phyloP scores from a whole-genome alignment of 1,140 invertebrate genomes.

The Drosophila melanica region DNA sequence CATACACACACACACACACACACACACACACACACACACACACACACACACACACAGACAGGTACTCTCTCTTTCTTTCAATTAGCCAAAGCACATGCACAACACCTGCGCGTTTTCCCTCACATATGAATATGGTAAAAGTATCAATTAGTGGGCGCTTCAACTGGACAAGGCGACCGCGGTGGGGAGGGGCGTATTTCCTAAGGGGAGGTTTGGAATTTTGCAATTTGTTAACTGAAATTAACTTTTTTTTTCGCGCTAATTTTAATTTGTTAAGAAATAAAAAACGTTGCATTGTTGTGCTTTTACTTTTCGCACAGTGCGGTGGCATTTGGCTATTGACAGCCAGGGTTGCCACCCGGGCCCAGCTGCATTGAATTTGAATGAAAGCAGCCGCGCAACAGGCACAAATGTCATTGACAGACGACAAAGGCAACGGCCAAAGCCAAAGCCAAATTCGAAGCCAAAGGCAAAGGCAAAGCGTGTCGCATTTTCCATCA shows the following conservation, averaged over 20 bases:
- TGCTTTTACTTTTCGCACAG: constrained; percentile 57
- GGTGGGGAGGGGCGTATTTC: background rate
- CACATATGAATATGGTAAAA: constrained; percentile 57
- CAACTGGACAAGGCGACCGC: too few relatives aligned
- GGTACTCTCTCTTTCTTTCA: constrained; percentile 74
- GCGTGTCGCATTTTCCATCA: constrained; percentile 75
- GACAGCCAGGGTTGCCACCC: constrained; percentile 36
- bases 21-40: constrained; percentile 14
- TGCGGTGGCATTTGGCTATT: constrained; percentile 6
- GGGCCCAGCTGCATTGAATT: constrained; percentile 53
- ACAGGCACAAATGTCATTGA: constrained; percentile 59
- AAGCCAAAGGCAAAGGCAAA: constrained; percentile 39
- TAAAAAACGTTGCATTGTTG: constrained; percentile 28
- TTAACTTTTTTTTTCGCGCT: constrained; percentile 59
- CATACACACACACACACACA: background rate
- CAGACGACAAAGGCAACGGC: constrained; percentile 27
- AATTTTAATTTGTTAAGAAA: constrained; percentile 58
- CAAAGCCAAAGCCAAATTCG: background rate
- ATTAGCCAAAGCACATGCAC: constrained; percentile 38
- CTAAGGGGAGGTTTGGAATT: background rate
- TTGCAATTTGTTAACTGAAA: constrained; percentile 15
- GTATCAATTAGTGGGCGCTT: constrained; percentile 65
- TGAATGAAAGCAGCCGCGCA: constrained; percentile 66
- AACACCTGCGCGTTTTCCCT: constrained; percentile 59
- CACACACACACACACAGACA: constrained; percentile 13